phyloP scores from a whole-genome alignment of 2,113 vertebrate species.

The crab-eating macaque (Macaca fascicularis) region T2T-MFA8v1.1 NC_088381.1:26839001-26839500 shows the following conservation, averaged over 20 bases:
- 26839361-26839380: constrained; percentile 75
- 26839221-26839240: background rate
- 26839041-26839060: background rate
- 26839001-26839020: background rate
- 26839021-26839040: background rate
- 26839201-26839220: background rate
- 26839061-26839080: background rate
- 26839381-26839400: constrained; percentile 85
- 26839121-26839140: background rate
- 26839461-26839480: constrained; percentile 91
- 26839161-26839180: background rate
- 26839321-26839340: constrained; percentile 31
- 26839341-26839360: constrained; percentile 73
- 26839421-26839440: constrained; percentile 89
- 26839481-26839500: constrained; percentile 94
- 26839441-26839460: constrained; percentile 94
- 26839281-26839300: constrained; percentile 70
- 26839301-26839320: constrained; percentile 69
- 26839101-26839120: background rate
- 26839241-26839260: constrained; percentile 71
- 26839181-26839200: background rate
- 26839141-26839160: background rate
- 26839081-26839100: background rate
- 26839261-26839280: constrained; percentile 76
- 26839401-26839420: constrained; percentile 87